Conservation (phyloP, 30 jellyfish, hydroid and myxozoan genomes). For the Rhopilema esculentum region DNA sequence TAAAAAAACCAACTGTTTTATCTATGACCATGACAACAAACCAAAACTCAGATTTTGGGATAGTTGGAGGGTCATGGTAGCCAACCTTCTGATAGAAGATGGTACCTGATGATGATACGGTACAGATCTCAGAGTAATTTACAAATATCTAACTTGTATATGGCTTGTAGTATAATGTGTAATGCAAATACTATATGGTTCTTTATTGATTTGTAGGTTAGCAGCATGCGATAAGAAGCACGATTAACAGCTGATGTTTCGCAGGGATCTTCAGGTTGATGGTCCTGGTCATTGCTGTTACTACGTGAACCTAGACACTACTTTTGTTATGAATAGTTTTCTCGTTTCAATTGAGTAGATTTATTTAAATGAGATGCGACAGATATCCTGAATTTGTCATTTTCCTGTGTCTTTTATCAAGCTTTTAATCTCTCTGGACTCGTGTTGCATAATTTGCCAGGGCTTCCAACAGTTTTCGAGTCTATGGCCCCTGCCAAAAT, state of each 20-base stretch:
- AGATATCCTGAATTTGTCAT: background rate
- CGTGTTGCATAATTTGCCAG: too few relatives aligned
- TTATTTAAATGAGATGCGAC: background rate
- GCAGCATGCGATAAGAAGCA: slow-evolving; percentile 43
- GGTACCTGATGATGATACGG: too few relatives aligned
- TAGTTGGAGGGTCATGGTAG: too few relatives aligned
- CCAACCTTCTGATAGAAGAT: too few relatives aligned
- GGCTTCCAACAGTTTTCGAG: too few relatives aligned
- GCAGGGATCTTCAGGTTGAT: background rate
- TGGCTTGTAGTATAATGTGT: too few relatives aligned
- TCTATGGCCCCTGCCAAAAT: too few relatives aligned
- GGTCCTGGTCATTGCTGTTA: background rate
- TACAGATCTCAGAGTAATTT: too few relatives aligned
- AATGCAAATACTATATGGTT: background rate
- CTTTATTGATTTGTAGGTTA: slow-evolving; percentile 9
- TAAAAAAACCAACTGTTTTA: too few relatives aligned
- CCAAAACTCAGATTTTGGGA: too few relatives aligned
- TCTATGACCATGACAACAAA: too few relatives aligned
- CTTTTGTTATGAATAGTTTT: background rate
- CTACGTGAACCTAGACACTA: background rate
- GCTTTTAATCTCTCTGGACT: background rate
- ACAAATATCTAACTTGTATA: too few relatives aligned
- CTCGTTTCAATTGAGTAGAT: background rate
- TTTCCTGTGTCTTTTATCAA: background rate
- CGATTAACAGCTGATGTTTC: background rate